Evolutionary conservation across 2,888 invertebrate species (phyloP).

Genomic region (Gari tellinella): DNA sequence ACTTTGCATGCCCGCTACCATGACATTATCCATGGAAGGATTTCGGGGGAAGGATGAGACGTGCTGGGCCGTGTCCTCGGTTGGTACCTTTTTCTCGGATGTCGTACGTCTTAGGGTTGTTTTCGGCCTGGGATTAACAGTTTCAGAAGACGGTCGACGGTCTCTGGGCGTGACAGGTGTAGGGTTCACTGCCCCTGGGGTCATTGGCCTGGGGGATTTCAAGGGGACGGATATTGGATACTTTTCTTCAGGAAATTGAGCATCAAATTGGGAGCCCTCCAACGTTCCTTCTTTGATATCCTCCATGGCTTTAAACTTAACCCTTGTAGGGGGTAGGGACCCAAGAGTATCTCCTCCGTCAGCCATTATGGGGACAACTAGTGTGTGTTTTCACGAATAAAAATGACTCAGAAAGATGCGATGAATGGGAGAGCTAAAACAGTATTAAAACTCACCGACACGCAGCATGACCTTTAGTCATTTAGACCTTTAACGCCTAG

Average conservation of each 20-base stretch:
- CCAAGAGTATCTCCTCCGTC: constrained; percentile 34
- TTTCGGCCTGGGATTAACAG: constrained; percentile 30
- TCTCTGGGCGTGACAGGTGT: background rate
- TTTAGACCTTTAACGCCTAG: too few species aligned
- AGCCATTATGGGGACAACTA: too few species aligned
- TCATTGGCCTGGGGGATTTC: constrained; percentile 4
- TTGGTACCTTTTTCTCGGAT: constrained; percentile 33
- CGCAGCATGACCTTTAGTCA: too few species aligned
- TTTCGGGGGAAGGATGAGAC: too few species aligned
- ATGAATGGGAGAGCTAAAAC: too few species aligned
- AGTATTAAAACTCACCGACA: too few species aligned
- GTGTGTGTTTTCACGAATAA: too few species aligned
- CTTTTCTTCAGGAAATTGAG: constrained; percentile 44
- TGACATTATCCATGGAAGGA: too few species aligned
- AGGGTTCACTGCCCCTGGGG: background rate
- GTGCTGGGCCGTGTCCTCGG: constrained; percentile 3
- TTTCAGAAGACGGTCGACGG: constrained; percentile 1
- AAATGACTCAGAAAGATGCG: too few species aligned
- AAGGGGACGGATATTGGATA: constrained; percentile 1
- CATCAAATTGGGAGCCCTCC: constrained; percentile 58
- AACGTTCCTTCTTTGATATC: constrained; percentile 55
- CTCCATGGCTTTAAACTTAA: constrained; percentile 51
- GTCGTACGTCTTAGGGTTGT: constrained; percentile 47
- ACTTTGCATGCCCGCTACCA: too few species aligned
- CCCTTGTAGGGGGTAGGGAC: constrained; percentile 39